phyloP scores from a whole-genome alignment of 2,797 vertebrate species.

The Enteromius radiatus region DNA sequence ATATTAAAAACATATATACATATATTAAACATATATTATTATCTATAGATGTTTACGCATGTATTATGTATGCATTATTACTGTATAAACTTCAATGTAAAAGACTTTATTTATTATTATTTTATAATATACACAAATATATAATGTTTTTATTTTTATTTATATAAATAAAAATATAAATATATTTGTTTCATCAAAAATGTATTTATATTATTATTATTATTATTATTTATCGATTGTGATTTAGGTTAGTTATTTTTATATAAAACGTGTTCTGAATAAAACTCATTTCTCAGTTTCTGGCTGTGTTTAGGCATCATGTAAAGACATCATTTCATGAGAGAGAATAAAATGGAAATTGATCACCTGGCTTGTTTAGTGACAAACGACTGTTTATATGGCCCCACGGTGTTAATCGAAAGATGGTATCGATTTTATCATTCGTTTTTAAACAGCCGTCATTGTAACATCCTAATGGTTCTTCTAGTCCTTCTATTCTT shows the following conservation, averaged over 20 bases:
- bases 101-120: background rate
- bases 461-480: constrained; percentile 55
- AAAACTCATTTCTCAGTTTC: background rate
- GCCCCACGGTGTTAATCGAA: constrained; percentile 25
- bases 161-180: background rate
- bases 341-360: constrained; percentile 20
- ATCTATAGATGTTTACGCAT: background rate
- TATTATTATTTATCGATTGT: too few relatives aligned
- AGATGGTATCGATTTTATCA: constrained; percentile 40
- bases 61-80: background rate
- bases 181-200: too few relatives aligned
- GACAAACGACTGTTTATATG: constrained; percentile 26
- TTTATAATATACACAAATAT: background rate
- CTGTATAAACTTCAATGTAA: too few relatives aligned
- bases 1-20: too few relatives aligned
- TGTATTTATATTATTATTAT: too few relatives aligned
- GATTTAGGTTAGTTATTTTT: background rate
- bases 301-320: background rate
- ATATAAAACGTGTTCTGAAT: background rate
- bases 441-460: constrained; percentile 35
- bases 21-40: too few relatives aligned
- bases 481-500: constrained; percentile 48
- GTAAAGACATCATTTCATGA: background rate
- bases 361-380: constrained; percentile 26
- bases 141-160: background rate